phyloP scores from a whole-genome alignment of 2,113 vertebrate species.

The Albula glossodonta region DNA sequence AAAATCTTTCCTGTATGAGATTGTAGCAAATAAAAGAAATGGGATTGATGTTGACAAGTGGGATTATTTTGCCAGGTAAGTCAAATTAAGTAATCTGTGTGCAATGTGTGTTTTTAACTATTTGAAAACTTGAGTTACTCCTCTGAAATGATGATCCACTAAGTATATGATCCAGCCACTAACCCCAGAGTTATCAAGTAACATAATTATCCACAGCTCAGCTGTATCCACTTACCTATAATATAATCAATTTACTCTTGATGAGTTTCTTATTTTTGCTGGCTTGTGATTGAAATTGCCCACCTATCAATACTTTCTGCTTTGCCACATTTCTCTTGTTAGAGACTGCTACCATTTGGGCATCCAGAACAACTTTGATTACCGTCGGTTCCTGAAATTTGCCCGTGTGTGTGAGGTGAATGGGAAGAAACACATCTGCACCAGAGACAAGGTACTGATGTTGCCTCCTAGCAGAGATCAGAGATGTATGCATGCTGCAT shows the following conservation, averaged over 20 bases:
- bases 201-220: too few species aligned
- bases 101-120: too few species aligned
- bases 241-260: too few species aligned
- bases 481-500: neutral
- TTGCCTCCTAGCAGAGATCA: neutral
- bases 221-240: too few species aligned
- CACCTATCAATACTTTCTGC: conserved; percentile 7
- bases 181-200: too few species aligned
- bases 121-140: too few species aligned
- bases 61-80: conserved; percentile 96
- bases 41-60: conserved; percentile 97
- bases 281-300: too few species aligned
- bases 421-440: conserved; percentile 80
- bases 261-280: neutral
- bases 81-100: too few species aligned
- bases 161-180: too few species aligned
- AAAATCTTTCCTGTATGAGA: conserved; percentile 93
- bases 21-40: conserved; percentile 90
- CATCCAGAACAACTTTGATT: conserved; percentile 92
- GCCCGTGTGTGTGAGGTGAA: conserved; percentile 83
- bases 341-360: conserved; percentile 94
- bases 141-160: too few species aligned
- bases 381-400: conserved; percentile 85
- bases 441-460: conserved; percentile 84
- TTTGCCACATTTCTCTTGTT: conserved; percentile 38